Percentiles rank a stretch among this genome's conserved stretches.
Conservation (phyloP, 2,888 invertebrate species). For the Drosophila neotestacea region DNA sequence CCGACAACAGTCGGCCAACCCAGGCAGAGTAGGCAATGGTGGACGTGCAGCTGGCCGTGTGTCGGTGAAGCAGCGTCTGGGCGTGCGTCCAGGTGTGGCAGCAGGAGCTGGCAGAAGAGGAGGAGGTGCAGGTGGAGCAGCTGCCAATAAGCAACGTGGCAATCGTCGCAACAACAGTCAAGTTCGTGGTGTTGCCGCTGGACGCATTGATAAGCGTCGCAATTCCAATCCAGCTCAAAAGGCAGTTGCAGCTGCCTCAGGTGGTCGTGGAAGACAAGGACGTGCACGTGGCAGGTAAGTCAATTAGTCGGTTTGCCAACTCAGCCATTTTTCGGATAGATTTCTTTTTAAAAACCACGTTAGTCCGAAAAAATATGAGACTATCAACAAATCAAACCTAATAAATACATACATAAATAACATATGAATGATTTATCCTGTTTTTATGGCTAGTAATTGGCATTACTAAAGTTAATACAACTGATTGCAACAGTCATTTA, state of each 20-base stretch:
- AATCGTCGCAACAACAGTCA: constrained; percentile 60
- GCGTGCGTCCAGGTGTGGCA: constrained; percentile 70
- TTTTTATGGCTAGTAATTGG: too few relatives aligned
- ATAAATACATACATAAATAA: too few relatives aligned
- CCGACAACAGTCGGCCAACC: constrained; percentile 42
- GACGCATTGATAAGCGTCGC: constrained; percentile 80
- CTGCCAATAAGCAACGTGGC: constrained; percentile 41
- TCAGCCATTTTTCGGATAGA: too few relatives aligned
- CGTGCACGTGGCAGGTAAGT: constrained; percentile 78
- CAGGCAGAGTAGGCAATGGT: constrained; percentile 22
- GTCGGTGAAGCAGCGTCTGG: constrained; percentile 82
- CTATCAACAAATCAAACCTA: too few relatives aligned
- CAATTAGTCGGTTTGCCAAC: too few relatives aligned
- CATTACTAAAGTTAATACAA: too few relatives aligned
- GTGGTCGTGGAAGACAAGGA: constrained; percentile 59
- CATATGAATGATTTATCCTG: too few relatives aligned
- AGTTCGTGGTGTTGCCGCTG: constrained; percentile 74
- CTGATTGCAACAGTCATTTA: neutral
- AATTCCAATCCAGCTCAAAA: constrained; percentile 52
- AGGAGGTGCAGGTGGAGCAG: neutral
- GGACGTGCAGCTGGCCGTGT: constrained; percentile 54
- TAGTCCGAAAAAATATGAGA: too few relatives aligned
- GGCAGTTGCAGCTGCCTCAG: constrained; percentile 54
- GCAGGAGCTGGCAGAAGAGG: constrained; percentile 34
- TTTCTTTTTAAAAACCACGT: too few relatives aligned